phyloP scores from a whole-genome alignment of 2,888 invertebrate genomes.

The Ligdia adustata region DNA sequence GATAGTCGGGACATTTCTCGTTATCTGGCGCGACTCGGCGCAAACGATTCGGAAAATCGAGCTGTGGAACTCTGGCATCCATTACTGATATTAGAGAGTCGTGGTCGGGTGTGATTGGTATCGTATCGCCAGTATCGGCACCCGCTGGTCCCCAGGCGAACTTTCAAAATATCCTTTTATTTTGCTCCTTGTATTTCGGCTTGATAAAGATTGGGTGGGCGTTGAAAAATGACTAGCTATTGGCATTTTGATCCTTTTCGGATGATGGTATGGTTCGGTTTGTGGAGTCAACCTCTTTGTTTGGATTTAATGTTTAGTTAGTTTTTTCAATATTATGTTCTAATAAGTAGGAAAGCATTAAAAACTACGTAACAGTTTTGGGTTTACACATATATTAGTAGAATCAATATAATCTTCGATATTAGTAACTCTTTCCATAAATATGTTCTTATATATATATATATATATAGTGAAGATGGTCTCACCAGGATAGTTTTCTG shows the following conservation, averaged over 20 bases:
- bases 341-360: too few species aligned
- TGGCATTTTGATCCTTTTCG: conserved; percentile 13
- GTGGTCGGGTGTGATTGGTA: conserved; percentile 38
- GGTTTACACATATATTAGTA: too few species aligned
- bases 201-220: conserved; percentile 26
- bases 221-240: conserved; percentile 23
- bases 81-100: conserved; percentile 76
- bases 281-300: too few species aligned
- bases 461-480: conserved; percentile 13
- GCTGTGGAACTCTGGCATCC: conserved; percentile 67
- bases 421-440: too few species aligned
- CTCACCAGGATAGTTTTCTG: conserved; percentile 63
- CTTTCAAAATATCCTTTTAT: conserved; percentile 22
- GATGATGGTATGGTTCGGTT: conserved; percentile 4
- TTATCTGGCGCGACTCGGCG: conserved; percentile 66
- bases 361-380: too few species aligned
- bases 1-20: conserved; percentile 69
- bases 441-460: too few species aligned
- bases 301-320: too few species aligned
- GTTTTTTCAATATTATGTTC: too few species aligned
- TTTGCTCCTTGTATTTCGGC: conserved; percentile 21
- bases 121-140: conserved; percentile 29
- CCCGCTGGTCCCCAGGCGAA: conserved; percentile 13
- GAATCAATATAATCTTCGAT: too few species aligned
- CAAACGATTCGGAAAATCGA: conserved; percentile 81